Evolutionary conservation across 2,888 invertebrate species (phyloP), one percentile per base, ranked within the genome.

Genomic region (Palloptera scutellata): DNA sequence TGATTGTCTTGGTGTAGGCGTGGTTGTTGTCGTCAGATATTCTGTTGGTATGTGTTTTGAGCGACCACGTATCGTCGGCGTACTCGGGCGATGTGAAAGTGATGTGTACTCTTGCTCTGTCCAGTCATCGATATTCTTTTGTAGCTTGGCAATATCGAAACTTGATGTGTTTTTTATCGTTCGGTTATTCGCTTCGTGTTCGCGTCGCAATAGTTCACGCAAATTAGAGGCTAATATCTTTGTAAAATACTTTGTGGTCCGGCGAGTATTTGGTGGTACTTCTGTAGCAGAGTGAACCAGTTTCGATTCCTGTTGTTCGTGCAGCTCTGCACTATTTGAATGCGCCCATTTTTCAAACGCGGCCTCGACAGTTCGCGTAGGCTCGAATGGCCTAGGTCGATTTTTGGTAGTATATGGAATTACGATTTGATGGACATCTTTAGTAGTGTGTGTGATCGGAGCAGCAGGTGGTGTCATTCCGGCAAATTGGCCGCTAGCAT

Each of bases 71-170:
- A 88, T 87, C 64, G 88, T 88, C 60, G 85, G 88, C 0, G 86
- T 87, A 54, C 88, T 88, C 6, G 86, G 85, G 68, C 84, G 87
- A 75, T 88, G 87, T 1, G 86, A 85, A 15, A 85, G 75, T 71
- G 86, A 87, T 0, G 90, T 88, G 81, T 88, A 92, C 75, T 91
- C 91, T 84, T 91, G 91, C 75, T 90, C 91, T 0, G 94, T 94
- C 94, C 94, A 94, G 71, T 91, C 91, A 76, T 94, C 93, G 66
- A 94, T 94, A 74, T 92, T 93, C 74, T 92, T 92, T 79, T 94
- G 94, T 48, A 94, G 85, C 77, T 90, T 89, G 13, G 89, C 88
- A 13, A 93, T 88, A 78, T 94, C 93, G 75, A 92, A 91, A 55
- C 69, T 59, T 20, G 72, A 11, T 8, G 76, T 75, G 1, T 77